These are phyloP conservation scores for Planococcus citri DNA, from an alignment of 1,140 invertebrate genomes.

Conservation along the genomic window DNA sequence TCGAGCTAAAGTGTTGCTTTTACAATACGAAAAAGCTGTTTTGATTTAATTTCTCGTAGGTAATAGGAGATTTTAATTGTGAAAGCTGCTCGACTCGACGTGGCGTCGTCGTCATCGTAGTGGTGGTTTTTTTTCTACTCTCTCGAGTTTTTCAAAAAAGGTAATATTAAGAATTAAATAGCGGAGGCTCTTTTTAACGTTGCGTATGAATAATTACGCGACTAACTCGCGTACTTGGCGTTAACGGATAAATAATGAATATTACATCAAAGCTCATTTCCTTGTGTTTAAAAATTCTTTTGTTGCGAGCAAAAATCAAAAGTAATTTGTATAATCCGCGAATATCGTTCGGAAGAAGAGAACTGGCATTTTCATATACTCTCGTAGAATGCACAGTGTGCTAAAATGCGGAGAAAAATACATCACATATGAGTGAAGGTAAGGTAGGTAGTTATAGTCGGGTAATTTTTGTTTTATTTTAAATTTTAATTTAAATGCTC, in stretches of 20 bases:
- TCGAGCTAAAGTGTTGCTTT: not conserved
- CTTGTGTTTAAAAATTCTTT: conserved; percentile 2
- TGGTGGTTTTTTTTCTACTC: not conserved
- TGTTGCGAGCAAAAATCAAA: not conserved
- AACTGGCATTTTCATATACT: no score
- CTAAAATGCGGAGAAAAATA: no score
- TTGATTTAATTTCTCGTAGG: not conserved
- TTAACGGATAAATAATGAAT: conserved; percentile 8
- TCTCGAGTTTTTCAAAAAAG: not conserved
- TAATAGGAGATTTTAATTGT: conserved; percentile 4
- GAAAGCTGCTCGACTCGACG: not conserved
- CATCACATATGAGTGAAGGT: no score
- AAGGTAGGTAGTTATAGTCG: no score
- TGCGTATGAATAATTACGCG: not conserved
- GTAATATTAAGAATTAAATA: conserved; percentile 9
- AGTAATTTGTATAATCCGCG: not conserved
- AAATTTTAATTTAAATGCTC: no score
- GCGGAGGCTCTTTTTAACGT: not conserved
- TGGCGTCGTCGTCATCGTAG: no score
- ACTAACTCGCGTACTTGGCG: not conserved
- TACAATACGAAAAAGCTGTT: not conserved
- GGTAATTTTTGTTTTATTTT: no score
- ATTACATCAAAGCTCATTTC: conserved; percentile 3
- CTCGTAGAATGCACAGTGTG: no score
- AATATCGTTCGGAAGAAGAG: not conserved